These are phyloP conservation scores for Meteorus colon DNA, from an alignment of 2,888 invertebrate genomes.

Conservation along the genomic window DNA sequence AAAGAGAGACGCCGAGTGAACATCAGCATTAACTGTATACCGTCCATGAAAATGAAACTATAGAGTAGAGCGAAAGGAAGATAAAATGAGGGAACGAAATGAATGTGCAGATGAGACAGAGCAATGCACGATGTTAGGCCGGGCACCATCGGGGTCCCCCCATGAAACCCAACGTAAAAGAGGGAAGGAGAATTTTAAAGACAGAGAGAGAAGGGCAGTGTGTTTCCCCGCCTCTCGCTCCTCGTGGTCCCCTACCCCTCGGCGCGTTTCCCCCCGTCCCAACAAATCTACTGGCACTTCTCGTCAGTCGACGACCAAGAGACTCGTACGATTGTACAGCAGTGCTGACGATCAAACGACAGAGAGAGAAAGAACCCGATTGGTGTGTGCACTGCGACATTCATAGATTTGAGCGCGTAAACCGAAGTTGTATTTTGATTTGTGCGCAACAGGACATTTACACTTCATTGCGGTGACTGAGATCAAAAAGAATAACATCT, in stretches of 20 bases:
- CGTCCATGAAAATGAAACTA: conserved; percentile 41
- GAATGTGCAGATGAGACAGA: conserved; percentile 41
- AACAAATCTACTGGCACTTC: conserved; percentile 58
- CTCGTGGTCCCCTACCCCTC: conserved; percentile 45
- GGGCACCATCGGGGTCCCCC: conserved; percentile 22
- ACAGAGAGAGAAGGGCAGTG: conserved; percentile 32
- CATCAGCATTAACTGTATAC: conserved; percentile 30
- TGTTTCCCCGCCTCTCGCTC: conserved; percentile 32
- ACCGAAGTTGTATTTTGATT: too few species aligned
- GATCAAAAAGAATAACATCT: background rate
- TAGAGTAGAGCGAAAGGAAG: conserved; percentile 45
- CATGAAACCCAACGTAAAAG: conserved; percentile 25
- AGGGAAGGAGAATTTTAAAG: background rate
- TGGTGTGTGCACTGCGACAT: too few species aligned
- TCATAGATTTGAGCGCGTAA: too few species aligned
- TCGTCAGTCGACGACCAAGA: conserved; percentile 61
- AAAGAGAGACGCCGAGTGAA: conserved; percentile 15
- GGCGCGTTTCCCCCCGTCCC: conserved; percentile 50
- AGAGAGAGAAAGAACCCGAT: conserved; percentile 2
- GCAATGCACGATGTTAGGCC: background rate
- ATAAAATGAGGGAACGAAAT: conserved; percentile 23
- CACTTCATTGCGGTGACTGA: background rate
- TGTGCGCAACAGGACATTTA: too few species aligned
- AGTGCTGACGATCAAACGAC: conserved; percentile 45
- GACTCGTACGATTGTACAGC: conserved; percentile 54